These are phyloP conservation scores for Ypsolopha scabrella DNA, from an alignment of 2,888 invertebrate genomes.

Conservation along the genomic window DNA sequence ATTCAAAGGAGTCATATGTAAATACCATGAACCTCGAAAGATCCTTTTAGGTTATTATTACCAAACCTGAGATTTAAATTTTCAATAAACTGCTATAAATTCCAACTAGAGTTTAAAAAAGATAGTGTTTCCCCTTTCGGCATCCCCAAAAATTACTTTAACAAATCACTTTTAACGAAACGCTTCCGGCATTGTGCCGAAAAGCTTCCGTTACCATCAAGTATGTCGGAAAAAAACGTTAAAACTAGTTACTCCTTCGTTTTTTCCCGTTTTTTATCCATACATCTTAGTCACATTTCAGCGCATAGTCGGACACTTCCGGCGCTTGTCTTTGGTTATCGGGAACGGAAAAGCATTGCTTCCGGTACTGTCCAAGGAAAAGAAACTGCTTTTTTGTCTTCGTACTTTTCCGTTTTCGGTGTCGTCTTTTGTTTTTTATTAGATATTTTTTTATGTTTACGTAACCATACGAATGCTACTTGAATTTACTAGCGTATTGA, in stretches of 20 bases:
- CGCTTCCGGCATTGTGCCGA: conserved; percentile 27
- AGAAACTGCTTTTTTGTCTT: conserved; percentile 31
- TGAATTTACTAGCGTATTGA: not conserved
- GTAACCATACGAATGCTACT: not conserved
- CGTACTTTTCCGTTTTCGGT: conserved; percentile 11
- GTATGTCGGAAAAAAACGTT: conserved; percentile 17
- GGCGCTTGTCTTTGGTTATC: conserved; percentile 56
- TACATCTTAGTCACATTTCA: conserved; percentile 46
- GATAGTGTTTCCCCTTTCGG: not conserved
- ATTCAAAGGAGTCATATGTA: too few species aligned
- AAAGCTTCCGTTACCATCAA: conserved; percentile 20
- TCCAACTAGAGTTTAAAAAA: not conserved
- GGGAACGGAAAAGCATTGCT: conserved; percentile 49
- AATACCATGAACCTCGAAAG: too few species aligned
- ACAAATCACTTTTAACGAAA: conserved; percentile 35
- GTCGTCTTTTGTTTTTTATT: not conserved
- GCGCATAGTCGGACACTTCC: conserved; percentile 39
- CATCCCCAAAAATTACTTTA: conserved; percentile 25
- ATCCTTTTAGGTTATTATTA: too few species aligned
- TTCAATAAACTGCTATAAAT: not conserved
- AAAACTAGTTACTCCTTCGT: conserved; percentile 16
- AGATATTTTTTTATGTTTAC: not conserved
- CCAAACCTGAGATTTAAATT: too few species aligned
- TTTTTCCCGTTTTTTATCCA: conserved; percentile 30
- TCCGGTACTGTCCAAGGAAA: conserved; percentile 45